Evolutionary conservation across 1,140 invertebrate species (phyloP), one percentile per base, ranked within the genome.

Genomic region (Magallana angulata): DNA sequence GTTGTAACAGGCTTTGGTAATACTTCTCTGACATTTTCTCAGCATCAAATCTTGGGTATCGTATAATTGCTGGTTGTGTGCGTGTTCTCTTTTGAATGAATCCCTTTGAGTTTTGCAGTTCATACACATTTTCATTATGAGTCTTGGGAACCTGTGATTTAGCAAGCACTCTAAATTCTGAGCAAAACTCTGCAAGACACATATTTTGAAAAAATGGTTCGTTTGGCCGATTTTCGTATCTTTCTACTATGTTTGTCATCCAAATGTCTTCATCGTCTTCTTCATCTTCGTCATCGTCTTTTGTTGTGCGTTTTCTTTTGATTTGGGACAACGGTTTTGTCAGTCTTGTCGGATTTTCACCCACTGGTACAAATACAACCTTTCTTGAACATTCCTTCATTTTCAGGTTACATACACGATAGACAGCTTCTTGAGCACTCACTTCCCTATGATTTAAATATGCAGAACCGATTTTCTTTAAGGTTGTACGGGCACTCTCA

Each of bases 391-490:
- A 48, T 48, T 48, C 36, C 36, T 48, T 48, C 36, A 48, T 48
- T 48, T 48, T 48, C 1, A 48, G 36, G 36, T 48, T 48, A 48
- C 36, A 48, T 48, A 88, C 85, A n/a, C 87, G 24, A 48, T 71
- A 88, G 8, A 87, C 62, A n/a, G 89, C 89, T 82, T 90, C 89
- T 58, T 88, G 87, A 58, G 68, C 89, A 80, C 85, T 85, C 6
- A 90, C 71, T 80, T 90, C 87, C 60, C 87, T 80, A 56, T 87
- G 80, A 80, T 88, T 81, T 14, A 90, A 24, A 87, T 90, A 90
- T 3, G 76, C 85, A 68, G 57, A 82, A 48, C 85, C 85, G 7
- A 85, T 85, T 60, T 30, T 82, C 60, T 86, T 86, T 18, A 86
- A 80, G 80, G 81, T 87, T 81, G 62, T 18, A 64, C 9, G 81